phyloP scores from a whole-genome alignment of 2,797 vertebrate species.

The Luscinia megarhynchos region DNA sequence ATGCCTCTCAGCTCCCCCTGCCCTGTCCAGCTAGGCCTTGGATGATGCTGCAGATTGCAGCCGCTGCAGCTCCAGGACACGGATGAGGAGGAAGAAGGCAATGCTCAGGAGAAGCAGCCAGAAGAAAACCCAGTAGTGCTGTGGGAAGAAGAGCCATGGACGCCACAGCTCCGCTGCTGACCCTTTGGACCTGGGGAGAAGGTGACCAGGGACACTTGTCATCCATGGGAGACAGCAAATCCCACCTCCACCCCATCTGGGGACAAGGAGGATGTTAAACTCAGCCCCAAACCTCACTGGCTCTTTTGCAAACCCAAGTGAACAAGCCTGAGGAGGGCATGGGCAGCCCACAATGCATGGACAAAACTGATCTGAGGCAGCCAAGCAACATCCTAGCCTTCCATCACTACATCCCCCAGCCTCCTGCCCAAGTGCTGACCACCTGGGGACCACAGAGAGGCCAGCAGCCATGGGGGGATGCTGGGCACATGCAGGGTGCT shows the following conservation, averaged over 20 bases:
- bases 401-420: not conserved
- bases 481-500: not conserved
- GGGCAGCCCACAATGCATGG: accelerated
- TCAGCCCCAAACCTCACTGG: not conserved
- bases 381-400: not conserved
- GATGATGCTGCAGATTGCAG: constrained; percentile 1
- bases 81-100: constrained; percentile 45
- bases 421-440: not conserved
- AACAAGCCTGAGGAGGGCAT: accelerated
- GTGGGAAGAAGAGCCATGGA: constrained; percentile 39
- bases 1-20: not conserved
- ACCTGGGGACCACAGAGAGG: not conserved
- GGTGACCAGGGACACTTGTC: not conserved
- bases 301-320: not conserved
- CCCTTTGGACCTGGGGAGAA: constrained; percentile 56
- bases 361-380: not conserved
- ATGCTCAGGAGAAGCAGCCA: constrained; percentile 69
- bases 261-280: not conserved
- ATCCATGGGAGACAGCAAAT: not conserved
- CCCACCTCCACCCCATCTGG: not conserved
- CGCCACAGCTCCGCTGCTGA: not conserved
- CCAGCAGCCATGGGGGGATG: accelerated
- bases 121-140: constrained; percentile 60
- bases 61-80: constrained; percentile 48
- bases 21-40: not conserved